A percentile compares a stretch with the other conserved stretches of the same genome.
These are phyloP conservation scores for Himalopsyche phryganea DNA, from an alignment of 1,140 invertebrate species.

Conservation along the genomic window DNA sequence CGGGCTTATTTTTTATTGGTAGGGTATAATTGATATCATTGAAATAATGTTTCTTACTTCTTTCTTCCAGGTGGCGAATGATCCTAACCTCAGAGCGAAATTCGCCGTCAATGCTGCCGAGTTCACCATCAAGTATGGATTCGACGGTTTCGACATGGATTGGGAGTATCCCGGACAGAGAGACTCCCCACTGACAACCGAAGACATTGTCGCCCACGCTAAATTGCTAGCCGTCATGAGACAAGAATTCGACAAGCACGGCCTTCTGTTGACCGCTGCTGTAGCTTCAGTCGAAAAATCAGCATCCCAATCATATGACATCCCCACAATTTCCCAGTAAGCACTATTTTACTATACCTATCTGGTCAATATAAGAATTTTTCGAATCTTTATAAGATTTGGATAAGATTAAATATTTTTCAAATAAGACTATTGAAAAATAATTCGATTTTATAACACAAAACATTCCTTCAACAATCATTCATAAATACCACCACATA, in stretches of 20 bases:
- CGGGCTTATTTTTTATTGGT: no score
- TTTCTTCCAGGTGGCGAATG: constrained; percentile 51
- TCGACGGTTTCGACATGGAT: constrained; percentile 78
- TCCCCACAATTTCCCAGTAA: constrained; percentile 48
- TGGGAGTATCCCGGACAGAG: constrained; percentile 76
- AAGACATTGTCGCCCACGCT: constrained; percentile 51
- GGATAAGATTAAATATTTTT: no score
- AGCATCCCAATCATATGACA: constrained; percentile 59
- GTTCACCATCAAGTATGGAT: constrained; percentile 62
- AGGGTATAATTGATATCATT: no score
- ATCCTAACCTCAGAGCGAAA: constrained; percentile 48
- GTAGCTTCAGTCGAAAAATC: constrained; percentile 55
- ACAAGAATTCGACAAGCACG: constrained; percentile 53
- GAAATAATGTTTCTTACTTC: no score
- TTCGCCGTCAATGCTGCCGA: constrained; percentile 60
- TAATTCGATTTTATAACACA: no score
- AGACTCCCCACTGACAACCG: constrained; percentile 55
- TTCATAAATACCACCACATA: no score
- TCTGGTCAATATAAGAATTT: no score
- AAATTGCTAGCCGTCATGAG: constrained; percentile 57
- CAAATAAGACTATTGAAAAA: no score
- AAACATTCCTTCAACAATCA: no score
- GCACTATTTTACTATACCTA: no score
- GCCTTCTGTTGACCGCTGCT: constrained; percentile 58
- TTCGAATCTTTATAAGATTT: no score